Percentiles rank a stretch among this genome's conserved stretches.
Conservation (phyloP, 2,797 vertebrate genomes). For the Enteromius anoplus region DNA sequence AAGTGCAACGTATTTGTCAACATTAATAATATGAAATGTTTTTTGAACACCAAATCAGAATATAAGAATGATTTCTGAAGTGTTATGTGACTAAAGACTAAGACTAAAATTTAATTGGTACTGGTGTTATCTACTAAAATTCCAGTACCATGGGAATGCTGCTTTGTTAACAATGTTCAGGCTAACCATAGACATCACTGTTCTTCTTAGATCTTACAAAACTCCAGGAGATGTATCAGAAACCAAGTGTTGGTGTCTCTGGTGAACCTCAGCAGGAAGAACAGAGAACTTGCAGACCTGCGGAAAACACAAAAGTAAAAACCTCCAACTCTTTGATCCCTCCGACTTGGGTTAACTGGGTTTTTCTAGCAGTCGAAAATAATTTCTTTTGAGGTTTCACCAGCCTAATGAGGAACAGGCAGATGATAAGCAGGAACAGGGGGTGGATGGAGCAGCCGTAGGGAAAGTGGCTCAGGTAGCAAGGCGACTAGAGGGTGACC, state of each 20-base stretch:
- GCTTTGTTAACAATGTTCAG: background rate
- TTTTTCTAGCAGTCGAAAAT: background rate
- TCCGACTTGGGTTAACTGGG: background rate
- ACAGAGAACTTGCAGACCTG: background rate
- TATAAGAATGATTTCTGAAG: background rate
- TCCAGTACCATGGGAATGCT: background rate
- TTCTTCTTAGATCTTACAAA: slow-evolving; percentile 50
- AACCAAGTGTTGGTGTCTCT: background rate
- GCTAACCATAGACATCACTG: background rate
- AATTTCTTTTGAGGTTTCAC: slow-evolving; percentile 44
- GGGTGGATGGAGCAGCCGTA: background rate
- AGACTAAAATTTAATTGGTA: background rate
- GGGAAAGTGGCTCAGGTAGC: slow-evolving; percentile 7
- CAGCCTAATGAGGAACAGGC: slow-evolving; percentile 27
- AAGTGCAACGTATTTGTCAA: background rate
- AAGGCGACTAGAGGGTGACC: background rate
- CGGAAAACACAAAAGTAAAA: slow-evolving; percentile 35
- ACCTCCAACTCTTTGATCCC: slow-evolving; percentile 11
- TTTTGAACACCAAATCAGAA: background rate
- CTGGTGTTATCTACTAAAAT: background rate
- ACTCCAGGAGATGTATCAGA: slow-evolving; percentile 37
- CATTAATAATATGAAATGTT: background rate
- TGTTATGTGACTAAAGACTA: background rate
- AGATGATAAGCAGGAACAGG: background rate
- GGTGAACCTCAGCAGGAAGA: slow-evolving; percentile 2